These are phyloP conservation scores for Aeoliscus strigatus DNA, from an alignment of 2,797 vertebrate genomes.

Conservation along the genomic window DNA sequence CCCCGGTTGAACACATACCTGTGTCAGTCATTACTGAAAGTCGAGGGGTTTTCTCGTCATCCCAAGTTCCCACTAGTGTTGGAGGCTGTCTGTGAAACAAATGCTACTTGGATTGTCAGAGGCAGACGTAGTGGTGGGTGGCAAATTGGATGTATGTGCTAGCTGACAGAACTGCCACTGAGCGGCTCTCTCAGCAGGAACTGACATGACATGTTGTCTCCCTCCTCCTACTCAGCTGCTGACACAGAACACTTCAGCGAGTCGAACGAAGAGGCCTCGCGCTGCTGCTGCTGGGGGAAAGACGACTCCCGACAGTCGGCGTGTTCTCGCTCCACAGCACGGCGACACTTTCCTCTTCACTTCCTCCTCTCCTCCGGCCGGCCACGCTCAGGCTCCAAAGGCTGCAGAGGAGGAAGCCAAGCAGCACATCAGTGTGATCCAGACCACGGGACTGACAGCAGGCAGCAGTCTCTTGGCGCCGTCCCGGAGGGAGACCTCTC, in stretches of 20 bases:
- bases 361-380: constrained; percentile 69
- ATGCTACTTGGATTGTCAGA: constrained; percentile 40
- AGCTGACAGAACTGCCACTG: constrained; percentile 54
- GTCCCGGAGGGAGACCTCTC: constrained; percentile 78
- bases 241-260: constrained; percentile 77
- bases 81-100: constrained; percentile 16
- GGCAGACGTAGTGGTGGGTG: constrained; percentile 42
- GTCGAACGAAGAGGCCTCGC: constrained; percentile 76
- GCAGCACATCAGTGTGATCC: constrained; percentile 91
- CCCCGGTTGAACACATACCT: no score
- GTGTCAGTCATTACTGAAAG: no score
- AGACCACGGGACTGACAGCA: constrained; percentile 83
- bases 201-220: constrained; percentile 61
- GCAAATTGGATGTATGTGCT: constrained; percentile 43
- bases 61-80: background rate
- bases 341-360: constrained; percentile 75
- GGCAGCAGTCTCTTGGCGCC: constrained; percentile 78
- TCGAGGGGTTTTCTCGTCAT: no score
- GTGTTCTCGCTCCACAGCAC: constrained; percentile 77
- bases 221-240: constrained; percentile 76
- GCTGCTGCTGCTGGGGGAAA: constrained; percentile 65
- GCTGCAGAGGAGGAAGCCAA: constrained; percentile 81
- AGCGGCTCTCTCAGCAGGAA: constrained; percentile 43
- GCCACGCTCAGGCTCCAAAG: constrained; percentile 80
- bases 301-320: constrained; percentile 74